phyloP scores from a whole-genome alignment of 2,797 vertebrate species.

The Halcyon leucocephala region DNA sequence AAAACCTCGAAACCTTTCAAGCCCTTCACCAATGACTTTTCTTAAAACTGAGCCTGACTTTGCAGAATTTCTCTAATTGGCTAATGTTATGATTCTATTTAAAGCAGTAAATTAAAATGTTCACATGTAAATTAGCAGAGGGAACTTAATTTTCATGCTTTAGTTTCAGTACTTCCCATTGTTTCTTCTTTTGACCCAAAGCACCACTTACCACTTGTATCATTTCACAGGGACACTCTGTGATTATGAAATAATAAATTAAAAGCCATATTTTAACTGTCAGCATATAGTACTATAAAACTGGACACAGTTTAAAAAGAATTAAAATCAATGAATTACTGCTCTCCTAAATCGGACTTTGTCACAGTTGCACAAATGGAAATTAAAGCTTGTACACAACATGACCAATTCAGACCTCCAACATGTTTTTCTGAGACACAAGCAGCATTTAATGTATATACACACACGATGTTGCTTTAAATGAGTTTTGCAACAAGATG shows the following conservation, averaged over 20 bases:
- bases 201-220: neutral
- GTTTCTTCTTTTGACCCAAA: neutral
- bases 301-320: neutral
- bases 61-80: neutral
- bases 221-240: neutral
- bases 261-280: neutral
- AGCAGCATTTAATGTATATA: neutral
- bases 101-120: neutral
- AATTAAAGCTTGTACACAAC: neutral
- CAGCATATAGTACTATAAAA: neutral
- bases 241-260: neutral
- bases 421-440: neutral
- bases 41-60: neutral
- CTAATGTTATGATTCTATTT: neutral
- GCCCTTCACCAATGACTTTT: neutral
- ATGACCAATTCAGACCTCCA: neutral
- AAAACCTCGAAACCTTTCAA: neutral
- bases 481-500: neutral
- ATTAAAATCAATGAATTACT: neutral
- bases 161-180: neutral
- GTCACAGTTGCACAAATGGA: neutral
- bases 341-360: neutral
- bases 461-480: neutral
- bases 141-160: neutral
- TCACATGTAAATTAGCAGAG: neutral